A percentile compares a stretch with the other conserved stretches of the same genome.
Evolutionary conservation across 2,113 vertebrate species (phyloP).

Genomic region (Rhinopithecus roxellana): DNA sequence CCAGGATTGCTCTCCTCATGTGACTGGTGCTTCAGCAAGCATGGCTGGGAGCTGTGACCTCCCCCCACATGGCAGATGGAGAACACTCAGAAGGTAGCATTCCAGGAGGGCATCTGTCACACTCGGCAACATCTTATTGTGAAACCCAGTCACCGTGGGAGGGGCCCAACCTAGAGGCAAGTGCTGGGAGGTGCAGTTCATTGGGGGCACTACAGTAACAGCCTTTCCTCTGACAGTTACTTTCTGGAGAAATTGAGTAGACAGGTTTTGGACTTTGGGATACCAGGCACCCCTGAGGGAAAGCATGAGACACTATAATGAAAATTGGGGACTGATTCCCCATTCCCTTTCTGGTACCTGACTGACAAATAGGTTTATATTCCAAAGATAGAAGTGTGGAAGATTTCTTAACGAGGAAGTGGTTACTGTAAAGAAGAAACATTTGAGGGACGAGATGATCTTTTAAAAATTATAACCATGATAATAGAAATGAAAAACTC

Average conservation of each 20-base stretch:
- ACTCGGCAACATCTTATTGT: background rate
- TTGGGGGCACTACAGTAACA: too few species aligned
- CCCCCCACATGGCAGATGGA: background rate
- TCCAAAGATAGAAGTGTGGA: background rate
- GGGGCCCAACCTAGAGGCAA: background rate
- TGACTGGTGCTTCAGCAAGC: background rate
- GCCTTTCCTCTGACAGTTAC: background rate
- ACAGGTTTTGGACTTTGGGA: background rate
- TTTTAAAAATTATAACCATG: background rate
- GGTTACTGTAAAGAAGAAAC: background rate
- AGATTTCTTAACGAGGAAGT: background rate
- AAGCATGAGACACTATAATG: fast-evolving
- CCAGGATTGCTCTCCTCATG: background rate
- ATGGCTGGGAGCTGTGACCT: background rate
- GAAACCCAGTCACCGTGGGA: background rate
- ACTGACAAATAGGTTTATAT: background rate
- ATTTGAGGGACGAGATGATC: background rate
- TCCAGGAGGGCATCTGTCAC: fast-evolving
- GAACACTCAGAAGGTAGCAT: background rate
- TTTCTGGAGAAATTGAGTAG: background rate
- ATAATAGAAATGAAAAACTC: background rate
- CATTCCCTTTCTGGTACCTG: background rate
- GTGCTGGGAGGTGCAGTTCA: background rate
- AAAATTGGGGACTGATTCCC: background rate
- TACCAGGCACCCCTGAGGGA: background rate